Conservation (phyloP, 2,888 invertebrate genomes). For the Eristalinus sepulchralis region DNA sequence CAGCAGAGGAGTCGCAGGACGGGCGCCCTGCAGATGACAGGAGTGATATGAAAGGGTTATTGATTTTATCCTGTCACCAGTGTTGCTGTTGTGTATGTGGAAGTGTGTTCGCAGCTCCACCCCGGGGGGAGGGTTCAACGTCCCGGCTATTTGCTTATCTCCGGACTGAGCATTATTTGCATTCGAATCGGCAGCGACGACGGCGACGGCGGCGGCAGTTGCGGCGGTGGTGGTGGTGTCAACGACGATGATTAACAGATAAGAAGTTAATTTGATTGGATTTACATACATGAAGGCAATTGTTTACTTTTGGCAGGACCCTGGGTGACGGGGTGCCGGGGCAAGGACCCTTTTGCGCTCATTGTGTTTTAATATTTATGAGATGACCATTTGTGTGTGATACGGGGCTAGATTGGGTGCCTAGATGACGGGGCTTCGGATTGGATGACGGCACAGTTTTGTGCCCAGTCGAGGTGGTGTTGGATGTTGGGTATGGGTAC, state of each 20-base stretch:
- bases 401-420: background rate
- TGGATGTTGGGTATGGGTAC: background rate
- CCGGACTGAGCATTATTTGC: slow-evolving; percentile 24
- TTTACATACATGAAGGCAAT: slow-evolving; percentile 1
- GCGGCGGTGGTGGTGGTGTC: background rate
- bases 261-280: slow-evolving; percentile 29
- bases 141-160: background rate
- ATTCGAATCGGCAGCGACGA: slow-evolving; percentile 23
- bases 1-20: background rate
- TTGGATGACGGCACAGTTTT: slow-evolving; percentile 11
- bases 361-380: slow-evolving; percentile 28
- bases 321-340: background rate
- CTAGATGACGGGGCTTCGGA: background rate
- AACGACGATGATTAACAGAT: slow-evolving; percentile 21
- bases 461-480: background rate
- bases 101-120: background rate
- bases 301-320: background rate
- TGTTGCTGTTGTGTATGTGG: background rate
- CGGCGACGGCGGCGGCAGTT: background rate
- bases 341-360: slow-evolving; percentile 8
- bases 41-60: slow-evolving; percentile 19
- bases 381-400: slow-evolving; percentile 31
- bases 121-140: background rate
- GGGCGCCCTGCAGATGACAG: slow-evolving; percentile 9
- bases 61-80: slow-evolving; percentile 8